A percentile compares a stretch with the other conserved stretches of the same genome.
Evolutionary conservation across 2,888 invertebrate species (phyloP).

Genomic region (Callosobruchus maculatus): DNA sequence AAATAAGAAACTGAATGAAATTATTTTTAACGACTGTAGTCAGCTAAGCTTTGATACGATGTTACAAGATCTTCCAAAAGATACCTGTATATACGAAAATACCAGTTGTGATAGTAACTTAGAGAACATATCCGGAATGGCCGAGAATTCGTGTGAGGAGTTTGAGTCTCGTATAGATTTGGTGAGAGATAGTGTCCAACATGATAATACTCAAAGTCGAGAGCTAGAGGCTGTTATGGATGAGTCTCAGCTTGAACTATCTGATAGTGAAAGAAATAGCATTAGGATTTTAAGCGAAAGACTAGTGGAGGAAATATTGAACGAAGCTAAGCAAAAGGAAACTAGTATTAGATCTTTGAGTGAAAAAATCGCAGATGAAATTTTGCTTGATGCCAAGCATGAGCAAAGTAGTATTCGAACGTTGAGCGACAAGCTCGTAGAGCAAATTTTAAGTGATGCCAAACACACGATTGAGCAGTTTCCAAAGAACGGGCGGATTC

Average conservation of each 20-base stretch:
- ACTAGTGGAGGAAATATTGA: background rate
- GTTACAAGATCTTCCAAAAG: background rate
- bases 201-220: background rate
- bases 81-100: background rate
- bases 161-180: background rate
- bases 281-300: background rate
- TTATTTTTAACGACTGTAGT: slow-evolving; percentile 19
- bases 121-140: background rate
- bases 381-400: background rate
- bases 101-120: background rate
- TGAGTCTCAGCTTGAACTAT: background rate
- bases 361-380: background rate
- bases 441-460: background rate
- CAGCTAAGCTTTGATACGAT: background rate
- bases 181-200: background rate
- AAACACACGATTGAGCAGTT: background rate
- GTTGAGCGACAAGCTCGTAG: background rate
- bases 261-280: background rate
- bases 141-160: background rate
- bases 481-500: background rate
- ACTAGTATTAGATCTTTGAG: background rate
- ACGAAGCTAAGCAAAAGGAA: background rate
- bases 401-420: background rate
- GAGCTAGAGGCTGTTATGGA: background rate
- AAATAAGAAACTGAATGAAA: slow-evolving; percentile 29